These are phyloP conservation scores for Cheilosia impressa DNA, from an alignment of 2,888 invertebrate species.

Conservation along the genomic window DNA sequence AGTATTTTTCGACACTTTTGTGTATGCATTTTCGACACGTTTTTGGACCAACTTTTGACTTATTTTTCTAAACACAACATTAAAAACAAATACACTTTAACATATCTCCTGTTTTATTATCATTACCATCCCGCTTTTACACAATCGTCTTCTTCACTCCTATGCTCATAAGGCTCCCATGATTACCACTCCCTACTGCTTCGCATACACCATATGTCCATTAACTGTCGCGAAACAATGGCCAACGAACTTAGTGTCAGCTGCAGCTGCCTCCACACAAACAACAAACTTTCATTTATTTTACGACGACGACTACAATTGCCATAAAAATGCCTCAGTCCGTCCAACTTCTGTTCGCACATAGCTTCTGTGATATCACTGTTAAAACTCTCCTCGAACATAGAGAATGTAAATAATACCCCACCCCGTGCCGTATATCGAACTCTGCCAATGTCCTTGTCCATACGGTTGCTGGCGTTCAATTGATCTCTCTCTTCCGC, in stretches of 20 bases:
- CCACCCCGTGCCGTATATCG: background rate
- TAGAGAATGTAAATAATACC: too few relatives aligned
- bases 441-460: slow-evolving; percentile 29
- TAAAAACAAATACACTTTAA: too few relatives aligned
- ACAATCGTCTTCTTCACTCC: too few relatives aligned
- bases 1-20: too few relatives aligned
- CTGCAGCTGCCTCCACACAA: slow-evolving; percentile 53
- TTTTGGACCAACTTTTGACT: too few relatives aligned
- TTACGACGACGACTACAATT: slow-evolving; percentile 56
- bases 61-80: too few relatives aligned
- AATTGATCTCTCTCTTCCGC: slow-evolving; percentile 51
- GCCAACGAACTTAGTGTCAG: slow-evolving; percentile 38
- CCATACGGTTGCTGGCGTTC: slow-evolving; percentile 46
- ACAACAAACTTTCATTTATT: slow-evolving; percentile 70
- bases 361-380: background rate
- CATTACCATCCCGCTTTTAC: too few relatives aligned
- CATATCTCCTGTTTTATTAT: too few relatives aligned
- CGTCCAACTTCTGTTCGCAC: slow-evolving; percentile 1
- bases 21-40: too few relatives aligned
- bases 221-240: slow-evolving; percentile 30
- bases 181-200: slow-evolving; percentile 8
- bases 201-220: slow-evolving; percentile 48
- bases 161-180: background rate
- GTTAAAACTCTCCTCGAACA: slow-evolving; percentile 18
- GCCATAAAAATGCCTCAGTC: slow-evolving; percentile 47